Evolutionary conservation across 2,797 vertebrate species (phyloP).

Genomic region (Dipus sagitta): DNA sequence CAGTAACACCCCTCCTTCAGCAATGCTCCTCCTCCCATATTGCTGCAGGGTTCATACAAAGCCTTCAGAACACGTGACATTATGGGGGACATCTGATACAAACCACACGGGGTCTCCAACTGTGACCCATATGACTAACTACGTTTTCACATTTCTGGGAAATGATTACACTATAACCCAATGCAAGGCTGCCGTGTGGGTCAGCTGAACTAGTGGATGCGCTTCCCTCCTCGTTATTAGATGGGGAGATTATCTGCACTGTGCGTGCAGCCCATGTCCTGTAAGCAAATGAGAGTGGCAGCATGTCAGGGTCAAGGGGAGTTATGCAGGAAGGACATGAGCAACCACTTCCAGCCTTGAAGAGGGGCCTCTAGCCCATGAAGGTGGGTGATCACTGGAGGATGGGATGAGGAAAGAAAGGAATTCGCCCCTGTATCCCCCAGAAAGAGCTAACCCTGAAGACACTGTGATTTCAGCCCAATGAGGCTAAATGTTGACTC

Average conservation of each 20-base stretch:
- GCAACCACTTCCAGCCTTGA: rapidly evolving
- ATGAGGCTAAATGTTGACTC: neutral
- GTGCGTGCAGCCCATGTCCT: too few relatives aligned
- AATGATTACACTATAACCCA: rapidly evolving
- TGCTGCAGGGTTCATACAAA: too few relatives aligned
- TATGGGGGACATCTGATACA: too few relatives aligned
- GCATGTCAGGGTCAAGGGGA: too few relatives aligned
- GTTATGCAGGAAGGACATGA: rapidly evolving
- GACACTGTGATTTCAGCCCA: neutral
- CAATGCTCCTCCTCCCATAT: too few relatives aligned
- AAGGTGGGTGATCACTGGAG: neutral
- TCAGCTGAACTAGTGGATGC: too few relatives aligned
- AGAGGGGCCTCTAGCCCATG: neutral
- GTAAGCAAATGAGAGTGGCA: neutral
- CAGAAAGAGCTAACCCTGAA: neutral
- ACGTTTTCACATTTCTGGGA: neutral
- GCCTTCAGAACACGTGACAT: too few relatives aligned
- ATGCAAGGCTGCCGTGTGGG: neutral
- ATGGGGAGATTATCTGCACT: neutral
- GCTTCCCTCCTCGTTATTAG: too few relatives aligned
- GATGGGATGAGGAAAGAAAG: neutral
- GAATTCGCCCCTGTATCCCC: neutral
- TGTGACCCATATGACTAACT: neutral
- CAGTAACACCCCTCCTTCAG: too few relatives aligned
- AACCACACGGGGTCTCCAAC: too few relatives aligned